Conservation (phyloP, 2,888 invertebrate genomes). For the Dione juno region DNA sequence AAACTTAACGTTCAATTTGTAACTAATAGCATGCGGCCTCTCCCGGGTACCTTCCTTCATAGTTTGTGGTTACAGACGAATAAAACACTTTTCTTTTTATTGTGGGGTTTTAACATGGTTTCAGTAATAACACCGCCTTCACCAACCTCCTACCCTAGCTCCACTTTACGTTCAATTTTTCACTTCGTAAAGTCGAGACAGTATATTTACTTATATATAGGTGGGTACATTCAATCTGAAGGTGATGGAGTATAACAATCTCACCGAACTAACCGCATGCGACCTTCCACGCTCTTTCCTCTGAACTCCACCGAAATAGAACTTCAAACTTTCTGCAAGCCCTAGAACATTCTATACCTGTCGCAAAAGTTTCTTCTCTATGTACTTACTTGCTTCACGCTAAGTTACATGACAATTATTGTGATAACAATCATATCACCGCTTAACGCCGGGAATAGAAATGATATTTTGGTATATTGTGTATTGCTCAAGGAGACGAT, state of each 20-base stretch:
- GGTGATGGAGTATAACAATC: conserved; percentile 66
- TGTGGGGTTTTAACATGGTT: conserved; percentile 58
- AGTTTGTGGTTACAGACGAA: conserved; percentile 57
- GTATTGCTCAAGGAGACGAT: conserved; percentile 78
- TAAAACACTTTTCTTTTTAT: conserved; percentile 15
- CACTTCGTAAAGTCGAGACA: not conserved
- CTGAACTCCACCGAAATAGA: conserved; percentile 50
- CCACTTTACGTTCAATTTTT: conserved; percentile 44
- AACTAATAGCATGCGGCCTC: conserved; percentile 69
- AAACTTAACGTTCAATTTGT: conserved; percentile 46
- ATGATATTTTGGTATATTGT: conserved; percentile 79
- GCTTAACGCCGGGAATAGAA: conserved; percentile 66
- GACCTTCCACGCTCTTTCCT: conserved; percentile 66
- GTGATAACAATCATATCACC: conserved; percentile 77
- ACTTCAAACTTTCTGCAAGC: conserved; percentile 13
- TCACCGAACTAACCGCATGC: conserved; percentile 64
- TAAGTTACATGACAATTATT: conserved; percentile 60
- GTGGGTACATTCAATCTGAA: not conserved
- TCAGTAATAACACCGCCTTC: conserved; percentile 65
- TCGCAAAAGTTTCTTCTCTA: conserved; percentile 1
- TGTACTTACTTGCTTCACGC: conserved; percentile 44
- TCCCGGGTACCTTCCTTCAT: conserved; percentile 63
- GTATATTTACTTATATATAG: not conserved
- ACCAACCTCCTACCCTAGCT: conserved; percentile 52
- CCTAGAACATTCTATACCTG: conserved; percentile 21